phyloP scores from a whole-genome alignment of 53 echinoderm and acorn worm genomes.

The Echinometra lucunter region DNA sequence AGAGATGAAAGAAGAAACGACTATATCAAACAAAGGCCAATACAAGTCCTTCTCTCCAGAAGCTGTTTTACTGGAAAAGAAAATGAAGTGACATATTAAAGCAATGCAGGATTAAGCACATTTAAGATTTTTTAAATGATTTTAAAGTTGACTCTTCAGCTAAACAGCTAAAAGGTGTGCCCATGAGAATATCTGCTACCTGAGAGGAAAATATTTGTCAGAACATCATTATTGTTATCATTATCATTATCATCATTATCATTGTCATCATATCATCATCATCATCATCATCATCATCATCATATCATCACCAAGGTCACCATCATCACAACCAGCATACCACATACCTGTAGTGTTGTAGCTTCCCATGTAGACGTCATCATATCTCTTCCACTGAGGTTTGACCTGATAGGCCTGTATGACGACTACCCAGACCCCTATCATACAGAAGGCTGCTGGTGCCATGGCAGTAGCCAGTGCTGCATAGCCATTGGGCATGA shows the following conservation, averaged over 20 bases:
- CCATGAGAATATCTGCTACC: no score
- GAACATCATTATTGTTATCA: background rate
- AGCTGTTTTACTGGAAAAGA: no score
- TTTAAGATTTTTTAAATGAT: no score
- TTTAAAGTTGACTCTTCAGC: no score
- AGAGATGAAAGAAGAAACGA: background rate
- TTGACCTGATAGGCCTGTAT: conserved; percentile 97
- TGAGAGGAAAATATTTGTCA: no score
- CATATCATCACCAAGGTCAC: background rate
- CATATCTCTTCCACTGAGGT: conserved; percentile 99
- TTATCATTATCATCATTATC: background rate
- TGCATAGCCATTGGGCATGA: conserved; percentile 97
- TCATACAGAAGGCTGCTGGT: conserved; percentile 81
- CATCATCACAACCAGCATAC: background rate
- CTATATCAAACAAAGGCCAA: no score
- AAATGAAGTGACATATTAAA: no score
- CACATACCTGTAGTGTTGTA: conserved; percentile 96
- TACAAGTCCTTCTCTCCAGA: no score
- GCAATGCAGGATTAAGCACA: no score
- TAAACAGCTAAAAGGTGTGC: no score
- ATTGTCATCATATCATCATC: background rate
- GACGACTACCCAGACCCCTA: conserved; percentile 81
- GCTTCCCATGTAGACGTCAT: conserved; percentile 98
- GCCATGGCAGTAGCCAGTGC: conserved; percentile 89
- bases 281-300: background rate